Conservation (phyloP, 2,888 invertebrate genomes). For the Nysson spinosus region DNA sequence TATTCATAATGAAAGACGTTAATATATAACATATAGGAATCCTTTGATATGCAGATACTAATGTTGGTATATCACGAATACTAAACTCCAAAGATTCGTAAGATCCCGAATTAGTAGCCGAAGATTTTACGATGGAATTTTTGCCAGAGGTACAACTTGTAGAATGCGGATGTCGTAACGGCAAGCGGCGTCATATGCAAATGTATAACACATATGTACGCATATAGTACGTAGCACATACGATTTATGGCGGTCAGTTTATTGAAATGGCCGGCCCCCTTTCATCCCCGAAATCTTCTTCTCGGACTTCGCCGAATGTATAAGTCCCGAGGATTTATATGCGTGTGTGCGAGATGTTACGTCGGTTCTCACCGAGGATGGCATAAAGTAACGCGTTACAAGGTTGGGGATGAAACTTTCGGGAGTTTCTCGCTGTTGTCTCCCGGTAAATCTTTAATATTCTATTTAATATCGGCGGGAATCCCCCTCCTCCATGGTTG, state of each 20-base stretch:
- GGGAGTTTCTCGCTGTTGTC: constrained; percentile 59
- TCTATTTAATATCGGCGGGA: constrained; percentile 72
- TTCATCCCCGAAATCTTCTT: constrained; percentile 28
- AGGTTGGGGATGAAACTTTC: not conserved
- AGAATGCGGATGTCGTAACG: constrained; percentile 19
- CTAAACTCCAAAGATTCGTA: no score
- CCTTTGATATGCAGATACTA: no score
- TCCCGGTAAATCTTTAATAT: constrained; percentile 73
- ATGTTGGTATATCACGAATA: no score
- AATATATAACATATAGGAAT: no score
- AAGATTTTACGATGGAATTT: not conserved
- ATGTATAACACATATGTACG: constrained; percentile 22
- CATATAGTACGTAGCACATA: constrained; percentile 33
- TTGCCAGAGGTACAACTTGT: constrained; percentile 10
- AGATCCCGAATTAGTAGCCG: not conserved
- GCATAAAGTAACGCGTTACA: not conserved
- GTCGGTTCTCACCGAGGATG: constrained; percentile 21
- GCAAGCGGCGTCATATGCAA: constrained; percentile 35
- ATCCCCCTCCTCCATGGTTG: constrained; percentile 42
- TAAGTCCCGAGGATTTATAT: constrained; percentile 15
- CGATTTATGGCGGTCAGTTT: constrained; percentile 71
- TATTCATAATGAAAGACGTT: no score
- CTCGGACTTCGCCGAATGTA: constrained; percentile 11
- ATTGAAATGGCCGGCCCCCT: constrained; percentile 64
- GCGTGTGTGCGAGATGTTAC: not conserved